Percentiles rank a stretch among this genome's conserved stretches.
These are phyloP conservation scores for Microplitis mediator DNA, from an alignment of 1,140 invertebrate species.

Conservation along the genomic window DNA sequence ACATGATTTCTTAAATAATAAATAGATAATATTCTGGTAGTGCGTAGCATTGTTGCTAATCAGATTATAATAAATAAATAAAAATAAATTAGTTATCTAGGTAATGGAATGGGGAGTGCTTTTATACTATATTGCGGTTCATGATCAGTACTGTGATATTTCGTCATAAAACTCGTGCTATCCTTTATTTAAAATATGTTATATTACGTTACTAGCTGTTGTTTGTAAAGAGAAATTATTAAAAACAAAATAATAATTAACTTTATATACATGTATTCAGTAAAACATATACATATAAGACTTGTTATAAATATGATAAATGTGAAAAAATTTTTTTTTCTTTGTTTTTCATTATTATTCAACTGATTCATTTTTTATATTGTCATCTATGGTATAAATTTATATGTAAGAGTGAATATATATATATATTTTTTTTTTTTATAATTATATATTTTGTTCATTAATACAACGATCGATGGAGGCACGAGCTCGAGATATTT, in stretches of 20 bases:
- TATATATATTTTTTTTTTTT: neutral
- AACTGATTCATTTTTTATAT: neutral
- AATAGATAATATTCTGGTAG: slow-evolving; percentile 49
- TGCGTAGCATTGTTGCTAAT: slow-evolving; percentile 56
- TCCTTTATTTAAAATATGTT: slow-evolving; percentile 6
- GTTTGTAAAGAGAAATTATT: neutral
- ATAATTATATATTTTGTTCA: neutral
- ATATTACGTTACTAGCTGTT: slow-evolving; percentile 1
- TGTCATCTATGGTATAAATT: neutral
- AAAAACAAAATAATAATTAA: neutral
- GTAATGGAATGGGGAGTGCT: slow-evolving; percentile 44
- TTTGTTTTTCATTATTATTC: slow-evolving; percentile 11
- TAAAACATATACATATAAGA: neutral
- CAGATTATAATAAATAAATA: slow-evolving; percentile 49
- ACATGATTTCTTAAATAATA: slow-evolving; percentile 47
- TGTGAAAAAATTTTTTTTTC: neutral
- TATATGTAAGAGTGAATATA: neutral
- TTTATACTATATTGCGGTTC: slow-evolving; percentile 46
- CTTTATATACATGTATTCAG: neutral
- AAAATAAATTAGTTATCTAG: slow-evolving; percentile 36
- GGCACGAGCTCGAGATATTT: slow-evolving; percentile 39
- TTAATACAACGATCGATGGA: slow-evolving; percentile 5
- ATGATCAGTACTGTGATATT: slow-evolving; percentile 53
- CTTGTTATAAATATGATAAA: neutral
- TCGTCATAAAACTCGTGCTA: slow-evolving; percentile 45